Evolutionary conservation across 2,797 vertebrate genomes (phyloP), one percentile per base, ranked within the genome.

Genomic region (Pseudotriccus pelzelni): DNA sequence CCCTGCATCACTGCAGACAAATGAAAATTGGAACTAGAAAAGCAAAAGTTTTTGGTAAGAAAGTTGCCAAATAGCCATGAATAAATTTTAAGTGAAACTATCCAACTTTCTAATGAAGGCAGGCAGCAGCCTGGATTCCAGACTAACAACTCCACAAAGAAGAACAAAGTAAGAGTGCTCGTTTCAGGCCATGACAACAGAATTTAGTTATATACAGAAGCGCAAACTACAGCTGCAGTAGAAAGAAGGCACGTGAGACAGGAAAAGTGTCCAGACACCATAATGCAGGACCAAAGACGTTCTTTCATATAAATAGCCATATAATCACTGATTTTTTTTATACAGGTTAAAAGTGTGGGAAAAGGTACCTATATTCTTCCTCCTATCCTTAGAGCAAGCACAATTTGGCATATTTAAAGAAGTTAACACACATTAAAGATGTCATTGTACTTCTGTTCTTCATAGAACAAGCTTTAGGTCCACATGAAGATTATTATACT

Each of bases 321-420:
- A 69, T 39, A 21, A 91, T 25, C 34, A 69, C 22, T 63, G 68
- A 4, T 86, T 82, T 60, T 60, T 89, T 64, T 7, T 32, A 76
- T 16, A 58, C 18, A 83, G n/a, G n/a, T 77, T 74, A 25, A 18
- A 78, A 81, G 68, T 44, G 27, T 79, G 22, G 34, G 53, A 56
- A 94, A 85, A 80, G 14, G 78, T 59, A 83, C 46, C 58, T 87
- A 72, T n/a, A 68, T 59, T 89, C 55, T 94, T 93, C 66, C 62
- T 87, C 49, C 73, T 76, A 95, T 89, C 69, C 79, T 94, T 59
- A 93, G 22, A 95, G 66, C 43, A 91, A 95, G 73, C 58, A 87
- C 36, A 84, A 63, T 63, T 92, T 84, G 73, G 73, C 64, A 86
- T 73, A 95, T 89, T 94, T 85, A 70, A 80, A 93, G 67, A 90